phyloP scores from a whole-genome alignment of 2,113 vertebrate species.

The Laterallus jamaicensis region DNA sequence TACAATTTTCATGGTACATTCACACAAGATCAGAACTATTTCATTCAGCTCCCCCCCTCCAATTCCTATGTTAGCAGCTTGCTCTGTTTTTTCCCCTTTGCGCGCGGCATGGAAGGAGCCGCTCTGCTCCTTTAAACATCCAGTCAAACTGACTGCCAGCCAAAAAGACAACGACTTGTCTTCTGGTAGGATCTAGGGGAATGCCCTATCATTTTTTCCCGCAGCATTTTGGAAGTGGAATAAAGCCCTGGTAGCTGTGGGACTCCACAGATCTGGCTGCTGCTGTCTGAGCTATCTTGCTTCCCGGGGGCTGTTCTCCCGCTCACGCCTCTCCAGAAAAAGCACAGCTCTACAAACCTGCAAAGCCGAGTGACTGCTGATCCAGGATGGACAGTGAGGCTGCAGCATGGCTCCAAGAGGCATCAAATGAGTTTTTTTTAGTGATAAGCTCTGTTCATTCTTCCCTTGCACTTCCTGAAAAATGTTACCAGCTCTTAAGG shows the following conservation, averaged over 20 bases:
- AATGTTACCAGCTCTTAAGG: not conserved
- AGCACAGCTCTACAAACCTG: not conserved
- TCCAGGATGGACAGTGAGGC: accelerated
- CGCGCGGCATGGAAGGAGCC: not conserved
- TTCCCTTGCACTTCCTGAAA: not conserved
- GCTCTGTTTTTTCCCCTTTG: not conserved
- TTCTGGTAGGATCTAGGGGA: not conserved
- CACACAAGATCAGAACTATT: not conserved
- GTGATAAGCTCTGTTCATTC: not conserved
- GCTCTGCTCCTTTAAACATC: conserved; percentile 15
- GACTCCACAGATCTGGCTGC: not conserved
- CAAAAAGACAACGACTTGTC: not conserved
- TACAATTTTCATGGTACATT: not conserved
- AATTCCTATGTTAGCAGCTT: not conserved
- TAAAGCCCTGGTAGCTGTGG: not conserved
- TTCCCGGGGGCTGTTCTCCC: not conserved
- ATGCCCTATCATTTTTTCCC: conserved; percentile 11
- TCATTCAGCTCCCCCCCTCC: not conserved
- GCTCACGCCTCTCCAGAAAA: not conserved
- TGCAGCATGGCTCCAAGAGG: not conserved
- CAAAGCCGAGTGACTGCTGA: not conserved
- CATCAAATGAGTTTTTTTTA: not conserved
- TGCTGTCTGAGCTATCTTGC: not conserved
- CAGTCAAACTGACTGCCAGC: conserved; percentile 4
- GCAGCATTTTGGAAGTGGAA: conserved; percentile 15